Conservation (phyloP, 2,888 invertebrate genomes). For the Carabus problematicus region DNA sequence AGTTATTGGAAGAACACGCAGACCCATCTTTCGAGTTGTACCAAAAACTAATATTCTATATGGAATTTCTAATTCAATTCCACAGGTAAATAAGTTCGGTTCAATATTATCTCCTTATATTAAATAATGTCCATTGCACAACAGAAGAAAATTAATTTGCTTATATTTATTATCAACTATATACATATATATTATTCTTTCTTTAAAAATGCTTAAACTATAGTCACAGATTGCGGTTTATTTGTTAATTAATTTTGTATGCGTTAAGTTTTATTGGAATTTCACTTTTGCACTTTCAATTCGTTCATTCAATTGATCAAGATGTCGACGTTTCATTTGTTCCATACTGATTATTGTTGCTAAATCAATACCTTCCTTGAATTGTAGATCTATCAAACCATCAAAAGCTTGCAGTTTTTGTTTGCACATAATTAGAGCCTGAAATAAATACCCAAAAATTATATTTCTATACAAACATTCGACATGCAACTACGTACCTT, state of each 20-base stretch:
- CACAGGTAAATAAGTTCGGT: no score
- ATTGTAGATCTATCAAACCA: constrained; percentile 51
- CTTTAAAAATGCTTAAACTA: no score
- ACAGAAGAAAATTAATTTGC: no score
- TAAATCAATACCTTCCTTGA: constrained; percentile 47
- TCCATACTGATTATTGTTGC: constrained; percentile 47
- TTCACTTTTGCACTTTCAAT: constrained; percentile 21
- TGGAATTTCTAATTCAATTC: no score
- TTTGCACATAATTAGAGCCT: constrained; percentile 51
- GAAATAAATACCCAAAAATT: constrained; percentile 27
- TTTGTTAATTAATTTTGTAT: not conserved
- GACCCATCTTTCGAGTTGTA: no score
- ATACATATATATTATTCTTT: no score
- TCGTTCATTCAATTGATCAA: constrained; percentile 20
- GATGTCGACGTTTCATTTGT: constrained; percentile 9
- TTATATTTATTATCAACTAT: no score
- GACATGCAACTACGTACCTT: constrained; percentile 45
- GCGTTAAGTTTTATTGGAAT: constrained; percentile 5
- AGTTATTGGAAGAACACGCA: no score
- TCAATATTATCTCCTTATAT: no score
- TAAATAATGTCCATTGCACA: no score
- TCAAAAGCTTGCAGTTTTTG: constrained; percentile 50
- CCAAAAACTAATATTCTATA: no score
- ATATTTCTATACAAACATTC: constrained; percentile 7
- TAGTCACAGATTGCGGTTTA: not conserved